Percentiles rank a stretch among this genome's conserved stretches.
Conservation (phyloP, 2,888 invertebrate genomes). For the Gastracanthus pulcherrimus region DNA sequence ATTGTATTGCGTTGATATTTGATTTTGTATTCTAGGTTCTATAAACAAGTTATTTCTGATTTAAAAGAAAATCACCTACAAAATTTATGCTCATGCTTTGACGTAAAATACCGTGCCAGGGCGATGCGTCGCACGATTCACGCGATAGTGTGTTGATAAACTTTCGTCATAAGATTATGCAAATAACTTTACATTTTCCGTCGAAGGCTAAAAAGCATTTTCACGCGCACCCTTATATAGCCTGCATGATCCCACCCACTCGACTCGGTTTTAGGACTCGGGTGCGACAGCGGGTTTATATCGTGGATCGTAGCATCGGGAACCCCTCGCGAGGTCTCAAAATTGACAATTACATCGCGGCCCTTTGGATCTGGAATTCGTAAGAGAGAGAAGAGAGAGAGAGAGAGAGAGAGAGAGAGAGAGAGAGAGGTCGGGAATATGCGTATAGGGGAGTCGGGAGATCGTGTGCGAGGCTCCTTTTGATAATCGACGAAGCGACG, state of each 20-base stretch:
- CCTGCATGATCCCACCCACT: neutral
- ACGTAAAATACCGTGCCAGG: neutral
- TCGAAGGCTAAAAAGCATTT: slow-evolving; percentile 6
- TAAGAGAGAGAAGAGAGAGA: neutral
- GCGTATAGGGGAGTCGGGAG: neutral
- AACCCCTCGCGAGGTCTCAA: slow-evolving; percentile 28
- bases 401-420: neutral
- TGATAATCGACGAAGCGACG: slow-evolving; percentile 29
- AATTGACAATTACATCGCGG: slow-evolving; percentile 43
- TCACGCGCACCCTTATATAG: neutral
- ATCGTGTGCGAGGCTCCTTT: slow-evolving; percentile 10
- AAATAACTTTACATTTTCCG: slow-evolving; percentile 25
- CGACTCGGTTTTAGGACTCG: neutral
- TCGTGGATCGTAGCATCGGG: neutral
- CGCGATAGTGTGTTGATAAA: slow-evolving; percentile 28
- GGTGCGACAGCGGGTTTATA: neutral
- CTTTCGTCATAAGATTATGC: slow-evolving; percentile 39
- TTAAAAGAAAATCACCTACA: neutral
- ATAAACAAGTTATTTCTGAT: too few species aligned
- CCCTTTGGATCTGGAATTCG: slow-evolving; percentile 26
- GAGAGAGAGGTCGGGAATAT: neutral
- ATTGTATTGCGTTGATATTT: too few species aligned
- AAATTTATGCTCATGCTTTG: neutral
- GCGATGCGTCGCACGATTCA: neutral
- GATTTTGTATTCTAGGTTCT: too few species aligned